These are phyloP conservation scores for Dromococcyx pavoninus DNA, from an alignment of 2,797 vertebrate genomes.

Conservation along the genomic window DNA sequence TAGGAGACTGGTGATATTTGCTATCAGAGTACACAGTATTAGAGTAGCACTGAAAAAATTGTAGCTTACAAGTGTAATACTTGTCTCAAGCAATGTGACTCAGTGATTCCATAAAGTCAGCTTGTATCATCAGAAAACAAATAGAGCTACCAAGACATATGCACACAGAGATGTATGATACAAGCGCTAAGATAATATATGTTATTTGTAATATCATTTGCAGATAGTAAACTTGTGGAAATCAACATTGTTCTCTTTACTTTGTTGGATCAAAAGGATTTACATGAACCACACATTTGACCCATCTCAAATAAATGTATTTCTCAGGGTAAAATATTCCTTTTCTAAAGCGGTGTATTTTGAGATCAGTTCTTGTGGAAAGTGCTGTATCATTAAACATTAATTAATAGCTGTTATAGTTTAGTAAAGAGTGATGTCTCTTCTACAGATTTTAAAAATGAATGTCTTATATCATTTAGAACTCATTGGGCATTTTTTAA, in stretches of 20 bases:
- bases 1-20: neutral
- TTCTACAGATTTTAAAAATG: constrained; percentile 10
- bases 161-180: neutral
- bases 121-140: neutral
- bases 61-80: neutral
- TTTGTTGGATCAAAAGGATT: neutral
- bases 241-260: neutral
- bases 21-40: neutral
- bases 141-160: neutral
- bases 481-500: neutral
- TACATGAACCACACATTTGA: neutral
- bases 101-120: neutral
- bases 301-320: neutral
- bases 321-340: neutral
- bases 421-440: neutral
- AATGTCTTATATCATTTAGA: neutral
- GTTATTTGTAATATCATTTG: neutral
- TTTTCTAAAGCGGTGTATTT: neutral
- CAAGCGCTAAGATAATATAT: neutral
- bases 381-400: constrained; percentile 5
- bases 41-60: neutral
- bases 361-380: neutral
- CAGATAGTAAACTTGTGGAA: neutral
- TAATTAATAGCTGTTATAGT: constrained; percentile 2
- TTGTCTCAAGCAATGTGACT: neutral